These are phyloP conservation scores for Terrapene triunguis DNA, from an alignment of 2,113 vertebrate species.

Conservation along the genomic window DNA sequence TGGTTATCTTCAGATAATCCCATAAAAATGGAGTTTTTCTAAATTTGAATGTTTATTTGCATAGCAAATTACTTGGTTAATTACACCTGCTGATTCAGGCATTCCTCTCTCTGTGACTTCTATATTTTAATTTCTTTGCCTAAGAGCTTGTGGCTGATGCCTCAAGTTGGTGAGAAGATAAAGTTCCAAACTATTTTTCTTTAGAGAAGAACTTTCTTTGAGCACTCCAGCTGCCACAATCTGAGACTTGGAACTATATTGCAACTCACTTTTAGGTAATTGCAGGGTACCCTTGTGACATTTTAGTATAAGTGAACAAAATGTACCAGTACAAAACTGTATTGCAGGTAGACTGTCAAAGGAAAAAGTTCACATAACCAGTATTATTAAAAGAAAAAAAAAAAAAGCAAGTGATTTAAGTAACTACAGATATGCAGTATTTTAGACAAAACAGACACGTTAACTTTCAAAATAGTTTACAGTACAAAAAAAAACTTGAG, in stretches of 20 bases:
- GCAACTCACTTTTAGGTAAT: not conserved
- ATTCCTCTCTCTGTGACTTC: not conserved
- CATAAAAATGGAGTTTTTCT: accelerated
- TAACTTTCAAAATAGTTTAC: not conserved
- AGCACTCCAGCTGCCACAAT: not conserved
- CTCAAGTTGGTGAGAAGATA: not conserved
- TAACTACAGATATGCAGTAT: not conserved
- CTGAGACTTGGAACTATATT: not conserved
- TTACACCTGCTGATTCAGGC: not conserved
- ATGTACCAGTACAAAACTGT: not conserved
- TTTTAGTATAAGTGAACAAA: not conserved
- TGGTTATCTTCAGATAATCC: not conserved
- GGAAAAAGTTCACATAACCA: not conserved
- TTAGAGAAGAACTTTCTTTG: not conserved
- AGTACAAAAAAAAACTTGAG: not conserved
- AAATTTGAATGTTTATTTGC: not conserved
- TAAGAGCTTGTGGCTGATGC: not conserved
- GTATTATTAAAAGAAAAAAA: not conserved
- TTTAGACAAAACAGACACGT: not conserved
- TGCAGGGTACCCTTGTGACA: not conserved
- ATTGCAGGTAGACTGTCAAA: not conserved
- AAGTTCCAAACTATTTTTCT: too few relatives aligned
- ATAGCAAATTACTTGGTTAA: not conserved
- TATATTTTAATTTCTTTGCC: not conserved
- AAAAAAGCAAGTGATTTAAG: too few relatives aligned